Evolutionary conservation across 2,113 vertebrate genomes (phyloP).

Genomic region (Cololabis saira): DNA sequence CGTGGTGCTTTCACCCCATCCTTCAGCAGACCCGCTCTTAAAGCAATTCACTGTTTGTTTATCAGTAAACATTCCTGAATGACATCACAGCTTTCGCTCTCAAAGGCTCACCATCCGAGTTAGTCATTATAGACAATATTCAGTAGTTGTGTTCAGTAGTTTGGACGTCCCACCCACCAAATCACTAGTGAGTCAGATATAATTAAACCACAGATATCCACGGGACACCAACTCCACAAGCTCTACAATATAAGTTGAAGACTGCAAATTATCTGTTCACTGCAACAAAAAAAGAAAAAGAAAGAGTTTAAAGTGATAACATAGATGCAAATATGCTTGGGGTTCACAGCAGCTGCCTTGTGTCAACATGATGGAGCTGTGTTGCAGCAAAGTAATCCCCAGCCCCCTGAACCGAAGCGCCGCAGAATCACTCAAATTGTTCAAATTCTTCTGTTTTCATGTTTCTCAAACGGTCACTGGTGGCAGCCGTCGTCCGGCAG

Average conservation of each 20-base stretch:
- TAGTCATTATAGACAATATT: no score
- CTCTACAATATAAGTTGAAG: no score
- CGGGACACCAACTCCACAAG: not conserved
- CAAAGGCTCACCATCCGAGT: no score
- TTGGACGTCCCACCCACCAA: no score
- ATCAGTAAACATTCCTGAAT: no score
- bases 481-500: constrained; percentile 6
- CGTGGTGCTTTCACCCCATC: no score
- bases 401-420: not conserved
- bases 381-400: not conserved
- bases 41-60: no score
- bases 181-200: no score
- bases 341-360: constrained; percentile 20
- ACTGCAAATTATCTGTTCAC: not conserved
- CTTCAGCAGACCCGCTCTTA: no score
- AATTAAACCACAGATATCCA: not conserved
- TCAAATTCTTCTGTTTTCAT: constrained; percentile 37
- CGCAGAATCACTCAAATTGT: constrained; percentile 26
- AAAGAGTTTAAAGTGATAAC: not conserved
- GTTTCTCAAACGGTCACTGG: constrained; percentile 31
- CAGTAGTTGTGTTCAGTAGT: no score
- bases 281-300: not conserved
- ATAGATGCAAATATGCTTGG: not conserved
- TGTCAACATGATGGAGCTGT: not conserved
- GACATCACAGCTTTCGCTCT: no score